Base-by-base conservation (phyloP, 2,113 vertebrate genomes). In the Procavia capensis region DNA sequence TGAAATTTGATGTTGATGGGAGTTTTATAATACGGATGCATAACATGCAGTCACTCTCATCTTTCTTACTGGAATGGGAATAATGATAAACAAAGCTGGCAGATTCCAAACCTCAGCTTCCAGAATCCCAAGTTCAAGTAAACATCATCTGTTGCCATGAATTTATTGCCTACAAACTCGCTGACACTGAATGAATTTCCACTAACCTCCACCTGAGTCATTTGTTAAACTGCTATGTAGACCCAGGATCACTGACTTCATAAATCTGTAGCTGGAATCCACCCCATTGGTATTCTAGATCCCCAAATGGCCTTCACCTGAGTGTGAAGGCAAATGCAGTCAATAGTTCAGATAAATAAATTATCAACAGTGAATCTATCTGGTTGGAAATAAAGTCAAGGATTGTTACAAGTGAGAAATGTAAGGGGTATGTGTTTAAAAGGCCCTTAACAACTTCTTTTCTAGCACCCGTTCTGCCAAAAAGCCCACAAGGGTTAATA, bases 91-190 rank as follows among this genome's bases (percentile, higher is more conserved):
- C 11, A 86, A 82, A 54, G 14, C 31, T 93, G 25, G 13, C 25
- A 61, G 13, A 59, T 93, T 88, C 36, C 50, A 88, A 94, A 85
- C 3, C 17, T 47, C 45, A 85, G 63, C 6, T 47, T 43, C 24
- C 19, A 54, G n/a, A 90, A 36, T 11, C 11, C 11, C 8, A 13
- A 68, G 19, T 13, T 22, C 66, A 25, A 85, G 36, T 66, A 72
- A 93, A 91, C 19, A 47, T 86, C 6, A 91, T 84, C n/a, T 88
- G 95, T 93, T 93, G 36, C 41, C 81, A 84, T 64, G 92, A 89
- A 92, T 81, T 17, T 59, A n/a, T 47, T 66, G 31, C 57, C 41
- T 96, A 9, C n/a, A 66, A 84, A 87, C 29, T 87, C 45, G 70
- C 70, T 87, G 64, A 64, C 74, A 86, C 81, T 95, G 85, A 92